Base-by-base conservation (phyloP, 2,113 vertebrate genomes). In the Neodon shergylaensis region DNA sequence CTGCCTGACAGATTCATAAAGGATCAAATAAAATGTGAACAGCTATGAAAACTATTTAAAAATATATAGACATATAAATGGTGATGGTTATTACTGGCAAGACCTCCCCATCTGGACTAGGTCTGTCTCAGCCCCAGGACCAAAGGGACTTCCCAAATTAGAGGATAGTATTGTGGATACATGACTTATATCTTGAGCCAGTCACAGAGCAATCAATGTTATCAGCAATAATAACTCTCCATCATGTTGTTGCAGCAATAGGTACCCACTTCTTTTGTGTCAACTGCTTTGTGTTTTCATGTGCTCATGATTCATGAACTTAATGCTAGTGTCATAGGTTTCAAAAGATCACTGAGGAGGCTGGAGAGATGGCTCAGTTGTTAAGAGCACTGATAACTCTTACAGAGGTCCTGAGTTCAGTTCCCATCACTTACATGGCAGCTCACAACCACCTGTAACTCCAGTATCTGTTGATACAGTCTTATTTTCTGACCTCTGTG, bases 41-140 rank as follows among this genome's bases (percentile, higher is more conserved):
- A 58, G 87, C 13, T 77, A 82, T 42, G 33, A 90, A 61, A 90
- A 68, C 24, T 88, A 44, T 92, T 97, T 92, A 63, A 96, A 94
- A 84, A 70, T 92, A 66, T 82, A 81, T 72, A 82, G 81, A 74
- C 61, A 54, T 65, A 78, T 36, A 88, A 31, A n/a, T 9, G 79
- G 44, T 93, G 28, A 79, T 90, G 19, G 42, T 90, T 95, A 86
- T 91, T 36, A 88, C 65, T 63, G 66, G 78, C 44, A 66, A 94
- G 28, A 28, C 22, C 36, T 92, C 21, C 68, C 31, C 36, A 79
- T 90, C 36, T 88, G 68, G 28, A 94, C 47, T 88, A 85, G 47
- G 4, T 81, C 44, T 84, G 28, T 54, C 42, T 77, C 39, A 94
- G 49, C 3, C 58, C 12, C 7, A 85, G 49, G 31, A 85, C 22